A percentile compares a stretch with the other conserved stretches of the same genome.
These are phyloP conservation scores for Brachyhypopomus occidentalis DNA, from an alignment of 2,113 vertebrate genomes.

Conservation along the genomic window DNA sequence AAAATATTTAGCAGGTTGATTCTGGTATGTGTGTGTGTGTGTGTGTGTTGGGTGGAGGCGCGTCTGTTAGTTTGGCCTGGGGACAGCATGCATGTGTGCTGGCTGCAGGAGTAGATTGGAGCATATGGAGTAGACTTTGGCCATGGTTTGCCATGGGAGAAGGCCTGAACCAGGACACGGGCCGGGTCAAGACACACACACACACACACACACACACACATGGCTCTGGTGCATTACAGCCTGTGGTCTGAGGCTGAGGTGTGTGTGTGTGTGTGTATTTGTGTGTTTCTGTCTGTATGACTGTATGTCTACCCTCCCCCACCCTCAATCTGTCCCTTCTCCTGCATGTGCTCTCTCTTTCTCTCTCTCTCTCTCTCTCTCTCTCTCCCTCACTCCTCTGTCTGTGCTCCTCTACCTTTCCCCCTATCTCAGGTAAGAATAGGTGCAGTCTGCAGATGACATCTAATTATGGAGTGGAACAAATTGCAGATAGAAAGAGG, in stretches of 20 bases:
- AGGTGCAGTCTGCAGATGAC: slow-evolving; percentile 40
- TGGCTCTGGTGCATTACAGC: slow-evolving; percentile 7
- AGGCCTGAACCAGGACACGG: slow-evolving; percentile 42
- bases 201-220: slow-evolving; percentile 33
- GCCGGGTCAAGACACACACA: slow-evolving; percentile 1
- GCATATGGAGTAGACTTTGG: slow-evolving; percentile 51
- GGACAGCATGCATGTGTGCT: slow-evolving; percentile 47
- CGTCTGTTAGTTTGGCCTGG: slow-evolving; percentile 51
- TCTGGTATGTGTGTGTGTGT: slow-evolving; percentile 16
- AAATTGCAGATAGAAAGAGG: slow-evolving; percentile 38
- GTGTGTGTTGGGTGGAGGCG: slow-evolving; percentile 40
- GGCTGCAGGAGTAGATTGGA: slow-evolving; percentile 53
- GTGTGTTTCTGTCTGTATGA: slow-evolving; percentile 23
- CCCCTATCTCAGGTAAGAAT: slow-evolving; percentile 31
- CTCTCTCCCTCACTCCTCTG: background rate
- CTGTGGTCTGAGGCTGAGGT: background rate
- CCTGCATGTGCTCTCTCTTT: background rate
- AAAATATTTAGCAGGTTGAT: slow-evolving; percentile 12
- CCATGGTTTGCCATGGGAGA: slow-evolving; percentile 47
- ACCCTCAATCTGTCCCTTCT: background rate
- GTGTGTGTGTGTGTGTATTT: slow-evolving; percentile 40
- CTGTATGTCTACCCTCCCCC: slow-evolving; percentile 6
- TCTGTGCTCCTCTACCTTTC: background rate
- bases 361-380: background rate
- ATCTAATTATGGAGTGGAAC: slow-evolving; percentile 46